Evolutionary conservation across 2,113 vertebrate genomes (phyloP).

Genomic region (Colistium nudipinnis): DNA sequence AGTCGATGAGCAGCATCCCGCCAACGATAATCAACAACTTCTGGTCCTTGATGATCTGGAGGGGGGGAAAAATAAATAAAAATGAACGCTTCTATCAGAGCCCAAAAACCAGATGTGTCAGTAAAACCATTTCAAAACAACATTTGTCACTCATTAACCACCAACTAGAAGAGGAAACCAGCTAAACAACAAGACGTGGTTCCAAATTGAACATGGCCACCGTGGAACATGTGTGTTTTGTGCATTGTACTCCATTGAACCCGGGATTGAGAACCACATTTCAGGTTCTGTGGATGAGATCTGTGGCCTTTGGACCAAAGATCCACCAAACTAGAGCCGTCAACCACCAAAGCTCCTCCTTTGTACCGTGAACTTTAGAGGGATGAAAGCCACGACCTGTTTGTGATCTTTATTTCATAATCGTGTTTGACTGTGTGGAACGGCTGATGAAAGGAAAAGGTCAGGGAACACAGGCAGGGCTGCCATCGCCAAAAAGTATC

Average conservation of each 20-base stretch:
- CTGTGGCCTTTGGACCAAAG: constrained; percentile 20
- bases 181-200: constrained; percentile 4
- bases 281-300: background rate
- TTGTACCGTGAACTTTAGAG: constrained; percentile 76
- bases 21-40: constrained; percentile 98
- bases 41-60: constrained; percentile 99
- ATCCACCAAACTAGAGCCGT: constrained; percentile 42
- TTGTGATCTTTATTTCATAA: constrained; percentile 81
- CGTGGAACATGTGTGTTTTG: background rate
- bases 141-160: constrained; percentile 48
- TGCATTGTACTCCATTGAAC: background rate
- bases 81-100: constrained; percentile 32
- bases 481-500: constrained; percentile 48
- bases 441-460: constrained; percentile 80
- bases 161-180: constrained; percentile 22
- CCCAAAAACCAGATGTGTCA: constrained; percentile 12
- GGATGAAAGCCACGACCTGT: constrained; percentile 79
- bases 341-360: constrained; percentile 47
- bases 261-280: background rate
- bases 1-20: constrained; percentile 98
- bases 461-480: constrained; percentile 66
- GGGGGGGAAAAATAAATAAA: constrained; percentile 42
- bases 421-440: constrained; percentile 75
- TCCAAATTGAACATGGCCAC: background rate
- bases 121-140: constrained; percentile 24